These are phyloP conservation scores for Tyrophagus putrescentiae DNA, from an alignment of 1,140 invertebrate genomes.

Conservation along the genomic window DNA sequence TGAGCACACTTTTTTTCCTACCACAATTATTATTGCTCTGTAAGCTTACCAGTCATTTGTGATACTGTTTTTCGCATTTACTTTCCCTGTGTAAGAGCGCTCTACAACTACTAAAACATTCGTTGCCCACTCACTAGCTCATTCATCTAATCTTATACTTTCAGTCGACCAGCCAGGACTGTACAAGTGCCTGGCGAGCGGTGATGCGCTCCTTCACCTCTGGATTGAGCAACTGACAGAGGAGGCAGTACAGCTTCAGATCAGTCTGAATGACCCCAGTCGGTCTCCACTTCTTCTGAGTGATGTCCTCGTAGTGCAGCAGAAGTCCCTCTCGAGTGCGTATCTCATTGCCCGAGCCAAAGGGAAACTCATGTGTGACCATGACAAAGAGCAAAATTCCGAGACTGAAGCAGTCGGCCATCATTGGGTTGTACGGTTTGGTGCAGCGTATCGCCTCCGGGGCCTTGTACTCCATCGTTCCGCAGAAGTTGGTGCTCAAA, in stretches of 20 bases:
- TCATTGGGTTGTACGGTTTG: slow-evolving; percentile 5
- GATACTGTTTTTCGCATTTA: background rate
- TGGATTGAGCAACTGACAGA: slow-evolving; percentile 10
- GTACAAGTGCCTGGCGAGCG: background rate
- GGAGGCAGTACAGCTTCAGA: background rate
- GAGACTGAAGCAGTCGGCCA: slow-evolving; percentile 3
- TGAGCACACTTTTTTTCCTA: no score
- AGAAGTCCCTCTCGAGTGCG: background rate
- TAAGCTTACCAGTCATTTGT: no score
- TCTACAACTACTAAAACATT: no score
- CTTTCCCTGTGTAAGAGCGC: no score
- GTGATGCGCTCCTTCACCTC: slow-evolving; percentile 8
- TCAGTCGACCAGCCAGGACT: background rate
- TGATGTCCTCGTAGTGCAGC: background rate
- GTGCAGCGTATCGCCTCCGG: slow-evolving; percentile 4
- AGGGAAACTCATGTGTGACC: slow-evolving; percentile 2
- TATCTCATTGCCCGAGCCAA: background rate
- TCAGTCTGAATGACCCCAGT: background rate
- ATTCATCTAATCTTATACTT: background rate
- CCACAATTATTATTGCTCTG: no score
- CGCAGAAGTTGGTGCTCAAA: background rate
- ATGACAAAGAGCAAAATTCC: background rate
- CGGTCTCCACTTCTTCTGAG: slow-evolving; percentile 2
- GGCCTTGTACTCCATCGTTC: slow-evolving; percentile 17
- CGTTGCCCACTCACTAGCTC: no score